Evolutionary conservation across 2,888 invertebrate species (phyloP).

Genomic region (Heterodera filipjevi): DNA sequence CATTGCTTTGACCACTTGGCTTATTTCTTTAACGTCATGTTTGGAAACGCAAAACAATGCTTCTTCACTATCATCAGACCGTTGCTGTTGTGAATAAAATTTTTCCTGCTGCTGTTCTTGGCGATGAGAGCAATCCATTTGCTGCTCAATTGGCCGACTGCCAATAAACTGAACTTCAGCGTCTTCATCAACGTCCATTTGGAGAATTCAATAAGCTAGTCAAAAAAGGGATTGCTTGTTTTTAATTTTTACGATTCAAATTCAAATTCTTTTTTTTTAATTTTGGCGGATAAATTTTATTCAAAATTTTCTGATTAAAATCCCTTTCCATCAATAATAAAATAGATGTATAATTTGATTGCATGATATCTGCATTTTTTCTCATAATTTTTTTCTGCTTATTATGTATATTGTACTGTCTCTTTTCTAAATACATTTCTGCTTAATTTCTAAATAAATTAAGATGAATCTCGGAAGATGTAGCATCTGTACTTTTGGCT

Average conservation of each 20-base stretch:
- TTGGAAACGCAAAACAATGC: constrained; percentile 24
- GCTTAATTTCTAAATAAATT: background rate
- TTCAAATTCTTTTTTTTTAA: background rate
- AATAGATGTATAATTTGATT: no score
- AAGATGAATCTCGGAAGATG: constrained; percentile 17
- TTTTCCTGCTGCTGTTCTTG: background rate
- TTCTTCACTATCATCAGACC: background rate
- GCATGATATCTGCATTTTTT: no score
- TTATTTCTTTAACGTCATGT: constrained; percentile 35
- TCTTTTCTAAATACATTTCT: background rate
- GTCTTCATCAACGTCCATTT: no score
- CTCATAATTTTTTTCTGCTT: no score
- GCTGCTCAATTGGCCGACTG: background rate
- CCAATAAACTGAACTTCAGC: background rate
- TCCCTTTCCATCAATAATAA: background rate
- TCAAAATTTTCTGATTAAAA: background rate
- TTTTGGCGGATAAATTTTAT: background rate
- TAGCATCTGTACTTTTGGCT: constrained; percentile 20
- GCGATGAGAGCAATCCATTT: background rate
- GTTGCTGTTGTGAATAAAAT: background rate
- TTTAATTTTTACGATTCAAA: background rate
- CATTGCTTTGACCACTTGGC: constrained; percentile 34
- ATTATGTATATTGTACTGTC: background rate
- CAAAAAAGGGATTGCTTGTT: background rate
- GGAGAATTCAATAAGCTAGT: background rate